phyloP scores from a whole-genome alignment of 2,113 vertebrate species.

The Grus americana region DNA sequence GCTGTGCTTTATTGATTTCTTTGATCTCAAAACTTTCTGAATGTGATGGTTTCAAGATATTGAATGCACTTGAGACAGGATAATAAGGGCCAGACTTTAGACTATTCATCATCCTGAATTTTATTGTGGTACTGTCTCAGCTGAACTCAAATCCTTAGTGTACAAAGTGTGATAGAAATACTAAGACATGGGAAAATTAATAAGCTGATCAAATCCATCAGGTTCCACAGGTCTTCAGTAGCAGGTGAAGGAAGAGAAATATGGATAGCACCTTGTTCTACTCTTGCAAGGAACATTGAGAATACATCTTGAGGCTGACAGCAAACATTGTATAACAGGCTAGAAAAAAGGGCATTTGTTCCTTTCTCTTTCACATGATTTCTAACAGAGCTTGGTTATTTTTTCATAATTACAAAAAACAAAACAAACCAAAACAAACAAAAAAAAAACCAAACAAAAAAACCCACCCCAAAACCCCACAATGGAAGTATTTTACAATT shows the following conservation, averaged over 20 bases:
- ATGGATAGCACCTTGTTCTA: background rate
- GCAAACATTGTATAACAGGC: background rate
- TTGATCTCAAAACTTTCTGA: background rate
- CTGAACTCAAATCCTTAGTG: background rate
- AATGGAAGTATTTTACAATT: background rate
- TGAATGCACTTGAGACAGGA: background rate
- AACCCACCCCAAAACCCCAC: too few species aligned
- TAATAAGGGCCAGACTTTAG: background rate
- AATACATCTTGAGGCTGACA: background rate
- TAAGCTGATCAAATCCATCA: background rate
- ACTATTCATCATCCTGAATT: conserved; percentile 11
- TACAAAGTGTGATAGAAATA: background rate
- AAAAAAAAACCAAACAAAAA: too few species aligned
- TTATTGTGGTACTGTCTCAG: background rate
- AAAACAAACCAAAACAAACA: too few species aligned
- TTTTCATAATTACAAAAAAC: background rate
- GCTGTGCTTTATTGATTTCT: background rate
- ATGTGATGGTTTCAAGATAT: background rate
- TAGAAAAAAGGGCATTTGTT: background rate
- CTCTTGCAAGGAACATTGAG: background rate
- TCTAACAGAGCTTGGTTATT: background rate
- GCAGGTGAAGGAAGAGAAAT: background rate
- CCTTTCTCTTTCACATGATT: background rate
- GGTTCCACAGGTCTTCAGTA: background rate
- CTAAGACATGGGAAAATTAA: background rate